A percentile compares a stretch with the other conserved stretches of the same genome.
Evolutionary conservation across 2,113 vertebrate species (phyloP).

Genomic region (Microtus richardsoni): DNA sequence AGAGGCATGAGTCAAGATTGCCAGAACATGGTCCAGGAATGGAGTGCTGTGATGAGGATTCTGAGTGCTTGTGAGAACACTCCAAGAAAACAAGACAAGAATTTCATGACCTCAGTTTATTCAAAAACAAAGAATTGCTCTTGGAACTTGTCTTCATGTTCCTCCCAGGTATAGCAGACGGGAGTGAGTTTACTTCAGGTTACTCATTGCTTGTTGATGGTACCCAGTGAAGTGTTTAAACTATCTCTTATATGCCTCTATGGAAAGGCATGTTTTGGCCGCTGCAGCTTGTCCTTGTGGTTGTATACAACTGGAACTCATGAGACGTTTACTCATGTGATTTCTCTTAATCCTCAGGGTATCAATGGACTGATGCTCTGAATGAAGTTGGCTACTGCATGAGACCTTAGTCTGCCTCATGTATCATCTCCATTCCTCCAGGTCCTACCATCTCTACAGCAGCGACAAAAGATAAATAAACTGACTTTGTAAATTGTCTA

Average conservation of each 20-base stretch:
- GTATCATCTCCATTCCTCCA: background rate
- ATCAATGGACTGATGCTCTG: background rate
- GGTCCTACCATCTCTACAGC: background rate
- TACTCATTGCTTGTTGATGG: background rate
- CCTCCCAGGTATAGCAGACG: background rate
- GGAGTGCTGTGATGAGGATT: background rate
- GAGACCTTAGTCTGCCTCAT: background rate
- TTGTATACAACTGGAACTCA: background rate
- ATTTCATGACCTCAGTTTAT: background rate
- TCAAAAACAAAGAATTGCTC: background rate
- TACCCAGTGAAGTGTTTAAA: background rate
- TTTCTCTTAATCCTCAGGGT: background rate
- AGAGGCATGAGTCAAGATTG: background rate
- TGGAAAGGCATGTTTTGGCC: background rate
- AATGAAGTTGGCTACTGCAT: background rate
- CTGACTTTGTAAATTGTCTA: background rate
- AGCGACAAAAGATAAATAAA: background rate
- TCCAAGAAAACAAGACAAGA: background rate
- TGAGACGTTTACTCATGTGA: background rate
- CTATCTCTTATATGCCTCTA: background rate
- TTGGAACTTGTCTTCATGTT: background rate
- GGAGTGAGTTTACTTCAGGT: background rate
- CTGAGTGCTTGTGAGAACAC: background rate
- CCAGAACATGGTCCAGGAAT: background rate
- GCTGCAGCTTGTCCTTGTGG: background rate